phyloP scores from a whole-genome alignment of 2,888 invertebrate species.

The Kryphioiulus occultus region DNA sequence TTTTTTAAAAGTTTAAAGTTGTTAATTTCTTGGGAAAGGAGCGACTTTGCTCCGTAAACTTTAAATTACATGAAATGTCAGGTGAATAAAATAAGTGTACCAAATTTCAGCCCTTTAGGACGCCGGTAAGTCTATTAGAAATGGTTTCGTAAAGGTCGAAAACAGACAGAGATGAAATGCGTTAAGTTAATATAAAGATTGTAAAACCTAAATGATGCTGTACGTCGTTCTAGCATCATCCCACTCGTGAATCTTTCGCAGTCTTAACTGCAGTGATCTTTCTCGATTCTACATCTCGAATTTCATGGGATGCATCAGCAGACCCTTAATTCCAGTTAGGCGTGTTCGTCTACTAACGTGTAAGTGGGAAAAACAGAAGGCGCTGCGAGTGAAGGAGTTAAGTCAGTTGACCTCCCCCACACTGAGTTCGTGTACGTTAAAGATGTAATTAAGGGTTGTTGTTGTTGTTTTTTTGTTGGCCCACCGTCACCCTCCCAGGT shows the following conservation, averaged over 20 bases:
- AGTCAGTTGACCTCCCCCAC: slow-evolving; percentile 31
- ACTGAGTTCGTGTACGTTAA: slow-evolving; percentile 35
- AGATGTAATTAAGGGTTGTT: slow-evolving; percentile 35
- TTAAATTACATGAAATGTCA: no score
- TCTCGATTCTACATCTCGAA: not conserved
- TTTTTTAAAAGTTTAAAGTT: no score
- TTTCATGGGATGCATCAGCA: not conserved
- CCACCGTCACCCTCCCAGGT: slow-evolving; percentile 35
- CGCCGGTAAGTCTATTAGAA: no score
- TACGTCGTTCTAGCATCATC: no score
- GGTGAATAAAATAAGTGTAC: no score
- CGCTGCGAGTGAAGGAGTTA: slow-evolving; percentile 12
- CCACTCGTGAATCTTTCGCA: not conserved
- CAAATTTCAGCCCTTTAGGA: no score
- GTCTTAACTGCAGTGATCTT: not conserved
- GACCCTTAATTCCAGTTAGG: not conserved
- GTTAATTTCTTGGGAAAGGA: no score
- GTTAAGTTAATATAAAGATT: no score
- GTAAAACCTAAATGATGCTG: no score
- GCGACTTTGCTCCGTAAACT: no score
- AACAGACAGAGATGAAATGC: no score
- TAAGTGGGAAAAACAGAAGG: slow-evolving; percentile 35
- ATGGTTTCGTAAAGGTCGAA: no score
- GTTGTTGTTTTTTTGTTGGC: slow-evolving; percentile 14
- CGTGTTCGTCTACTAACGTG: not conserved